Conservation (phyloP, 2,113 vertebrate genomes). For the Albula glossodonta region DNA sequence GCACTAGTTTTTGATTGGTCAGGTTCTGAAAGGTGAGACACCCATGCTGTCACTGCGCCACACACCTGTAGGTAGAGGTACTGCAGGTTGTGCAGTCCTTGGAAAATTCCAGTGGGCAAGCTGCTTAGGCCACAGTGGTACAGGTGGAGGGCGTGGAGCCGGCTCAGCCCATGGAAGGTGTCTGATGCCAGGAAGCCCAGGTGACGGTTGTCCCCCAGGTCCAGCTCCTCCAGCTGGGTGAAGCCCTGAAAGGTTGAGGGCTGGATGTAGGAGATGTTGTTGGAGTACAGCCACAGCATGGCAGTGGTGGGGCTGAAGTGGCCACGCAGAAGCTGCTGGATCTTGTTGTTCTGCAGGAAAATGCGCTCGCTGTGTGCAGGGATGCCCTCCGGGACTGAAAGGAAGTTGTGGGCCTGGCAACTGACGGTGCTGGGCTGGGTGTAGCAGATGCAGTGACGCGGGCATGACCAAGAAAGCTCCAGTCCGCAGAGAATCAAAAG, state of each 20-base stretch:
- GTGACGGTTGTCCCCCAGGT: conserved; percentile 91
- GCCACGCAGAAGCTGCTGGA: conserved; percentile 84
- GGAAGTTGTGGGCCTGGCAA: conserved; percentile 95
- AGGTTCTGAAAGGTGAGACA: too few species aligned
- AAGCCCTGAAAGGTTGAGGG: conserved; percentile 91
- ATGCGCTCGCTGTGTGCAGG: conserved; percentile 90
- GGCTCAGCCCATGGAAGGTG: conserved; percentile 88
- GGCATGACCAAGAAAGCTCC: conserved; percentile 78
- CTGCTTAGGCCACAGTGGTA: conserved; percentile 89
- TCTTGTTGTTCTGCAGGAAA: conserved; percentile 96
- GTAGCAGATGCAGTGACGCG: conserved; percentile 93
- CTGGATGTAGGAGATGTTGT: conserved; percentile 95
- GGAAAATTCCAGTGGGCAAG: conserved; percentile 84
- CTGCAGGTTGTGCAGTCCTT: conserved; percentile 89
- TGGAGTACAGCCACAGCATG: conserved; percentile 96
- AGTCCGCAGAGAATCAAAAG: conserved; percentile 87
- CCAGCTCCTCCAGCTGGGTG: conserved; percentile 90
- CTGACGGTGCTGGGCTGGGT: conserved; percentile 93
- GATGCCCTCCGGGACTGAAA: conserved; percentile 88
- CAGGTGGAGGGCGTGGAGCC: conserved; percentile 90
- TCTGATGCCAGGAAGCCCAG: conserved; percentile 84
- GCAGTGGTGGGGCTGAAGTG: conserved; percentile 91
- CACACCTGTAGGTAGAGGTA: conserved; percentile 92
- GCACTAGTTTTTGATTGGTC: too few species aligned
- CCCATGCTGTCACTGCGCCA: background rate